These are phyloP conservation scores for Calycopis cecrops DNA, from an alignment of 1,140 invertebrate species.

Conservation along the genomic window DNA sequence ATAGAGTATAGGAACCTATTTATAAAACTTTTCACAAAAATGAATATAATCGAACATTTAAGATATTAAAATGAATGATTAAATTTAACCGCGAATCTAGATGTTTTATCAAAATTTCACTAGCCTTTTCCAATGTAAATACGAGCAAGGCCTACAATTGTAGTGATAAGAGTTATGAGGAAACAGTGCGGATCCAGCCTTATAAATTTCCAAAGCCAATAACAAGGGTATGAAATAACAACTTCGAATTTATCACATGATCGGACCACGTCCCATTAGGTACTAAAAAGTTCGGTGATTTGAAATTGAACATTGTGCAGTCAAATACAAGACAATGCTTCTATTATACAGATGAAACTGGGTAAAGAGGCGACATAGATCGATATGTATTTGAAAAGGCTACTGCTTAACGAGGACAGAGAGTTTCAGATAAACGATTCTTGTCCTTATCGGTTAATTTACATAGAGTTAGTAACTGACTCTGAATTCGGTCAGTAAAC, in stretches of 20 bases:
- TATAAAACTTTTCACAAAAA: conserved; percentile 12
- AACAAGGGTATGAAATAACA: conserved; percentile 25
- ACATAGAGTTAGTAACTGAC: too few relatives aligned
- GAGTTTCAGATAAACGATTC: too few relatives aligned
- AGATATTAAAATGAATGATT: conserved; percentile 35
- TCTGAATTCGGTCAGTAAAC: too few relatives aligned
- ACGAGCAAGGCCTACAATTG: conserved; percentile 63
- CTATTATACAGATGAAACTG: background rate
- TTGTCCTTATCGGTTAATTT: too few relatives aligned
- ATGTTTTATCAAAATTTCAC: conserved; percentile 72
- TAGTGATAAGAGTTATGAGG: conserved; percentile 37
- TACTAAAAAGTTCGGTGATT: conserved; percentile 4
- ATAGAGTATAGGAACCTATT: conserved; percentile 12
- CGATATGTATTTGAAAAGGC: conserved; percentile 57
- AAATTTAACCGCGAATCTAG: conserved; percentile 63
- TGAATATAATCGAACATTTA: conserved; percentile 12
- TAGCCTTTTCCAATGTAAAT: conserved; percentile 68
- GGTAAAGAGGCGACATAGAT: conserved; percentile 45
- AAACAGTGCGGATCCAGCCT: conserved; percentile 32
- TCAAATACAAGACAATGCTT: conserved; percentile 8
- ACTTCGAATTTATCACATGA: conserved; percentile 30
- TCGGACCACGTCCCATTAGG: conserved; percentile 25
- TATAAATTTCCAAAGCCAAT: conserved; percentile 34
- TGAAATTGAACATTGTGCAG: conserved; percentile 3
- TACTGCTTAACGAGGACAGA: conserved; percentile 16